Percentiles rank a stretch among this genome's conserved stretches.
Conservation (phyloP, 2,113 vertebrate genomes). For the Semicossyphus pulcher region DNA sequence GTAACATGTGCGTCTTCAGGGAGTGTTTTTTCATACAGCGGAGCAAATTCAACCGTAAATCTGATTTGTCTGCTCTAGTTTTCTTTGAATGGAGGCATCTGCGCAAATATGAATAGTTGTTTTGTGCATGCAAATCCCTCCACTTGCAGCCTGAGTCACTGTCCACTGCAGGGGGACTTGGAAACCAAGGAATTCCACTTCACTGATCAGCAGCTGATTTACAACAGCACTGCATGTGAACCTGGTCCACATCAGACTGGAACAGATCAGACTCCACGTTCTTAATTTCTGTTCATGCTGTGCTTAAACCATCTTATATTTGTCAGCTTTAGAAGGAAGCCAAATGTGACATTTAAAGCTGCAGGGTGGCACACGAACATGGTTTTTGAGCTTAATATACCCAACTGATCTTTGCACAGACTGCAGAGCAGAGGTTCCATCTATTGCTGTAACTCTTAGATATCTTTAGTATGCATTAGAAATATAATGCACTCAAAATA, state of each 20-base stretch:
- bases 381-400: not conserved
- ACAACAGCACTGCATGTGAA: not conserved
- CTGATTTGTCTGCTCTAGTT: conserved; percentile 14
- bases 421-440: not conserved
- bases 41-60: not conserved
- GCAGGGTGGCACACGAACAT: not conserved
- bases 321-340: not conserved
- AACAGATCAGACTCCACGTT: not conserved
- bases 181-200: conserved; percentile 23
- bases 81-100: conserved; percentile 1
- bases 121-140: not conserved
- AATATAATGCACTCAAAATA: not conserved
- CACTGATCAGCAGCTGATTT: conserved; percentile 20
- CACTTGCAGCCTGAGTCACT: conserved; percentile 1
- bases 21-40: not conserved
- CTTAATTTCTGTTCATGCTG: not conserved
- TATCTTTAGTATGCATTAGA: no score
- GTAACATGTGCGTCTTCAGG: not conserved
- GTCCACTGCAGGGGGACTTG: not conserved
- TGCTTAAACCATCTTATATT: not conserved
- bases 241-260: not conserved
- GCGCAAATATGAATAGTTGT: not conserved
- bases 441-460: not conserved
- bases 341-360: not conserved
- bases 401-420: no score